Percentiles rank a stretch among this genome's conserved stretches.
These are phyloP conservation scores for Leptopilina clavipes DNA, from an alignment of 1,140 invertebrate genomes.

Conservation along the genomic window DNA sequence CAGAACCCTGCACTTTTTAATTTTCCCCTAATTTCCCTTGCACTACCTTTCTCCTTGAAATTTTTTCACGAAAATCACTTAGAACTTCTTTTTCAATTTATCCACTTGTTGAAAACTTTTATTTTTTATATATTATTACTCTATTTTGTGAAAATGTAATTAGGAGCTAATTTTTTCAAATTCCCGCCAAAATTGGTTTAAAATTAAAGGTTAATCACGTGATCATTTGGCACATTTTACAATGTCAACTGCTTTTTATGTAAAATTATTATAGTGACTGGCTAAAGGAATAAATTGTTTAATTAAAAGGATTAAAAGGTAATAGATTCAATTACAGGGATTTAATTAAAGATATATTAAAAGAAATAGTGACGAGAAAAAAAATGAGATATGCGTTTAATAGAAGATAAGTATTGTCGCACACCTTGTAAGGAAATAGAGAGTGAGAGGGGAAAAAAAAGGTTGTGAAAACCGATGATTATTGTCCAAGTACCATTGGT, in stretches of 20 bases:
- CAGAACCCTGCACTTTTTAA: neutral
- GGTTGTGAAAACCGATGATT: constrained; percentile 23
- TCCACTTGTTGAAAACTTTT: too few species aligned
- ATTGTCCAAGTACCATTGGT: constrained; percentile 20
- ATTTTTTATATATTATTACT: too few species aligned
- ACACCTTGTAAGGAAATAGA: neutral
- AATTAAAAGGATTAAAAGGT: neutral
- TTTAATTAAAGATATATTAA: neutral
- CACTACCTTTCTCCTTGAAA: neutral
- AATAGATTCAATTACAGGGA: neutral
- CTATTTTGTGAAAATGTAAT: too few species aligned
- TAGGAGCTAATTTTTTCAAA: neutral
- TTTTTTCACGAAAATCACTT: too few species aligned
- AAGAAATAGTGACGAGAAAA: neutral
- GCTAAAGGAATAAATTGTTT: neutral
- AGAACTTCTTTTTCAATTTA: too few species aligned
- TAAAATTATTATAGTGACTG: too few species aligned
- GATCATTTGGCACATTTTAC: neutral
- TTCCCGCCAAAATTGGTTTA: constrained; percentile 1
- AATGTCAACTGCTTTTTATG: too few species aligned
- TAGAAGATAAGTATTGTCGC: neutral
- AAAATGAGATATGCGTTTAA: constrained; percentile 2
- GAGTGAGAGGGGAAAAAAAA: neutral
- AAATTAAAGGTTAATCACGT: neutral
- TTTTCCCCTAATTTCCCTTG: neutral